Percentiles rank a stretch among this genome's conserved stretches.
phyloP scores from a whole-genome alignment of 2,888 invertebrate species.

The Epirrhoe alternata region DNA sequence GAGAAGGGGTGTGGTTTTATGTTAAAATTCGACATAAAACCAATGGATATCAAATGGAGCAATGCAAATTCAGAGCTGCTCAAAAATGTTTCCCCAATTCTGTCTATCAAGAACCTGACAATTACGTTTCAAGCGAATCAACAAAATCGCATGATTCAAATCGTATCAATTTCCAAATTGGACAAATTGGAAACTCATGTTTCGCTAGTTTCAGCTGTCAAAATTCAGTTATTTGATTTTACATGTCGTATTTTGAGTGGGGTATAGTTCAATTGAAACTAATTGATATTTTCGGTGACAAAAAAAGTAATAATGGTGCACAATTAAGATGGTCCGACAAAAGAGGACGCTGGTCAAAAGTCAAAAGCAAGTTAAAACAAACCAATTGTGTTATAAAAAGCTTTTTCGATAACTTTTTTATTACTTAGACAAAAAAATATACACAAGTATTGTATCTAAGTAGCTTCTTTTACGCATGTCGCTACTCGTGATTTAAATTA shows the following conservation, averaged over 20 bases:
- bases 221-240: constrained; percentile 11
- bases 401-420: too few species aligned
- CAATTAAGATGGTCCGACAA: too few species aligned
- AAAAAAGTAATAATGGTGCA: neutral
- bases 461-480: too few species aligned
- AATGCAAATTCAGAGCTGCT: neutral
- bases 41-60: neutral
- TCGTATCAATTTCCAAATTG: constrained; percentile 33
- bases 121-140: constrained; percentile 21
- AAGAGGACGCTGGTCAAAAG: too few species aligned
- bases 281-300: constrained; percentile 1
- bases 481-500: too few species aligned
- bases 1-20: too few species aligned
- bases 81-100: neutral
- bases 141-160: constrained; percentile 20
- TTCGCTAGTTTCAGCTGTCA: constrained; percentile 17
- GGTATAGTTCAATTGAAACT: neutral
- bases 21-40: neutral
- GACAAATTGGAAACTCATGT: constrained; percentile 16
- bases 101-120: constrained; percentile 25
- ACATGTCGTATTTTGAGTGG: neutral
- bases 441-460: too few species aligned
- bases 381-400: too few species aligned
- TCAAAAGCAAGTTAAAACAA: too few species aligned
- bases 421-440: too few species aligned